Evolutionary conservation across 2,888 invertebrate genomes (phyloP).

Genomic region (Eudemis profundana): DNA sequence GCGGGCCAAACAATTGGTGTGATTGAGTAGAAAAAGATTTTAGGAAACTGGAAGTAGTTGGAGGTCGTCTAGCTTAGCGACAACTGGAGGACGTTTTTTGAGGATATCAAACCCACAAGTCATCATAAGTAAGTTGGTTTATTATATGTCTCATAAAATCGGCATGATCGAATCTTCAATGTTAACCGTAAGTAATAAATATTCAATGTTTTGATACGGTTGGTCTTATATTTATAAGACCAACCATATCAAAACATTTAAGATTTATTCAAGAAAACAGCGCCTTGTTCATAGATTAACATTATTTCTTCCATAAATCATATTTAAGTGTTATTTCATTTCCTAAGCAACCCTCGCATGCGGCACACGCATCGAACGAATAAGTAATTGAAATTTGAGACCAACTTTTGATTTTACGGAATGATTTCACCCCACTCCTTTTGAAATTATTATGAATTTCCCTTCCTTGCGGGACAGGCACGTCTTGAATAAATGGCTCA

Average conservation of each 20-base stretch:
- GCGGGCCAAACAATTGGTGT: no score
- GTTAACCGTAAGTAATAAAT: no score
- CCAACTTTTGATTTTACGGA: constrained; percentile 82
- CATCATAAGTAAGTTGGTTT: no score
- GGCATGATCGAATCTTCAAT: no score
- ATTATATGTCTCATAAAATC: no score
- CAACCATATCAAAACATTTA: constrained; percentile 66
- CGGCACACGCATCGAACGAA: constrained; percentile 82
- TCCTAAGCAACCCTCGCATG: constrained; percentile 74
- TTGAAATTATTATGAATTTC: constrained; percentile 82
- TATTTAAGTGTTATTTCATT: constrained; percentile 84
- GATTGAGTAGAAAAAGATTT: no score
- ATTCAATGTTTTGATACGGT: no score
- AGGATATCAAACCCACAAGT: no score
- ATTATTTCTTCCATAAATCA: constrained; percentile 82
- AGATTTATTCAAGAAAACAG: constrained; percentile 79
- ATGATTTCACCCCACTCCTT: constrained; percentile 73
- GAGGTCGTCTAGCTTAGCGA: no score
- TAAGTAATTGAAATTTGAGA: constrained; percentile 84
- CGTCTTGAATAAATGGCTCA: constrained; percentile 64
- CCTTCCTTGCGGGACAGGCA: constrained; percentile 64
- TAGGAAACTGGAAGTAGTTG: no score
- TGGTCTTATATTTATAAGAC: constrained; percentile 1
- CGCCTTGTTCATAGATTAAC: constrained; percentile 79
- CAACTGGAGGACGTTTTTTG: no score